Percentiles rank a stretch among this genome's conserved stretches.
These are phyloP conservation scores for Mythimna albipuncta DNA, from an alignment of 2,888 invertebrate species.

Conservation along the genomic window DNA sequence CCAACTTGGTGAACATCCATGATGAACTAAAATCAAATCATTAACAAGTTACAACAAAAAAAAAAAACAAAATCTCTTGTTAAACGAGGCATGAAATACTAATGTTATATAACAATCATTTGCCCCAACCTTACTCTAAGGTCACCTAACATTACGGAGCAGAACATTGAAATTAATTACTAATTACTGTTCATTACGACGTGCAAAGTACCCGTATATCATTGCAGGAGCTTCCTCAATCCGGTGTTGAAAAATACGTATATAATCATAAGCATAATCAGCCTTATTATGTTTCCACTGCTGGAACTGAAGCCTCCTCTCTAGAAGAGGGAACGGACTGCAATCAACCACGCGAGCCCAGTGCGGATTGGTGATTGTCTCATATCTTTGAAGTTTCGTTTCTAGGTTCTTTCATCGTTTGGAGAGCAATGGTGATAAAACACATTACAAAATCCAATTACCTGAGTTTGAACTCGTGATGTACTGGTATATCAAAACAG, in stretches of 20 bases:
- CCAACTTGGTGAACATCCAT: not conserved
- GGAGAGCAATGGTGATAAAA: no score
- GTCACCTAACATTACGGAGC: conserved; percentile 27
- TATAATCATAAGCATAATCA: not conserved
- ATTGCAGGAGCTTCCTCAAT: conserved; percentile 54
- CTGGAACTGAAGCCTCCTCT: no score
- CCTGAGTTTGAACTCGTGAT: no score
- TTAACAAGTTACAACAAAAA: conserved; percentile 7
- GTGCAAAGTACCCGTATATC: conserved; percentile 40
- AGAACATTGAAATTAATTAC: conserved; percentile 49
- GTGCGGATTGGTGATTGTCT: no score
- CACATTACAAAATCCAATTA: no score
- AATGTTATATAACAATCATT: conserved; percentile 57
- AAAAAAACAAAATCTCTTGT: conserved; percentile 41
- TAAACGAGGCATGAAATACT: conserved; percentile 56
- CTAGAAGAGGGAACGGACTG: no score
- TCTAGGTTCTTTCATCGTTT: no score
- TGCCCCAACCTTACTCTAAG: conserved; percentile 52
- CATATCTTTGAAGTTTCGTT: no score
- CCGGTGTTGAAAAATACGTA: conserved; percentile 51
- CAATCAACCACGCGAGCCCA: no score
- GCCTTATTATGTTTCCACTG: no score
- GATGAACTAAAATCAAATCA: conserved; percentile 1
- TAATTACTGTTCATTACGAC: conserved; percentile 52
- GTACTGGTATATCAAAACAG: no score